These are phyloP conservation scores for Corapipo altera DNA, from an alignment of 2,113 vertebrate species.

Conservation along the genomic window DNA sequence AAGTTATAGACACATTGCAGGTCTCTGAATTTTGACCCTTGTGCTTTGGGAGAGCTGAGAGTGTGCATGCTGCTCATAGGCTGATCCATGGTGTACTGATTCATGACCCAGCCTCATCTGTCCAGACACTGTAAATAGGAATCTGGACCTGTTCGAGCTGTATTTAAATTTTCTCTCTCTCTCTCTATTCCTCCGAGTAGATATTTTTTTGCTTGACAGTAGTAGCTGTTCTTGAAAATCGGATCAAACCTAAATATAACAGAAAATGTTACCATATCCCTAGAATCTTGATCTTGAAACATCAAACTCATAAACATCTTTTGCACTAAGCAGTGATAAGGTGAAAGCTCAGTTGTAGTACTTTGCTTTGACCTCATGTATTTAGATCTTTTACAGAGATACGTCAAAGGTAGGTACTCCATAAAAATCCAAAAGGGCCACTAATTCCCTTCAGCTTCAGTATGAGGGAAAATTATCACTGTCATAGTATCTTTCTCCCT, in stretches of 20 bases:
- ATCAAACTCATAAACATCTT: background rate
- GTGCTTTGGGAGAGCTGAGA: background rate
- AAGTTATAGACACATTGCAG: background rate
- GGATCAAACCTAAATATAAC: background rate
- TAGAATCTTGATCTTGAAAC: background rate
- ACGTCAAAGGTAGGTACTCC: background rate
- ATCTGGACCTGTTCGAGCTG: background rate
- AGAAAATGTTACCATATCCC: background rate
- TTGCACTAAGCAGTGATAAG: background rate
- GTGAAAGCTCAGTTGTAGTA: background rate
- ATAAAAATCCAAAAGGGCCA: background rate
- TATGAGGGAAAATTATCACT: background rate
- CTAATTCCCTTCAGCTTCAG: background rate
- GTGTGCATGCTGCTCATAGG: background rate
- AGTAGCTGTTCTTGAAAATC: background rate
- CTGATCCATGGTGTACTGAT: background rate
- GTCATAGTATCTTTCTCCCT: background rate
- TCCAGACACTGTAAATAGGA: background rate
- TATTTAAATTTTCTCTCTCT: background rate
- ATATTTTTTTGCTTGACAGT: background rate
- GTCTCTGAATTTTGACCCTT: background rate
- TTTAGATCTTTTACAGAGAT: background rate
- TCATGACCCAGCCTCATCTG: background rate
- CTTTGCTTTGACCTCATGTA: background rate
- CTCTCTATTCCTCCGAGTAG: background rate